These are phyloP conservation scores for Aldabrachelys gigantea DNA, from an alignment of 2,113 vertebrate genomes.

Conservation along the genomic window DNA sequence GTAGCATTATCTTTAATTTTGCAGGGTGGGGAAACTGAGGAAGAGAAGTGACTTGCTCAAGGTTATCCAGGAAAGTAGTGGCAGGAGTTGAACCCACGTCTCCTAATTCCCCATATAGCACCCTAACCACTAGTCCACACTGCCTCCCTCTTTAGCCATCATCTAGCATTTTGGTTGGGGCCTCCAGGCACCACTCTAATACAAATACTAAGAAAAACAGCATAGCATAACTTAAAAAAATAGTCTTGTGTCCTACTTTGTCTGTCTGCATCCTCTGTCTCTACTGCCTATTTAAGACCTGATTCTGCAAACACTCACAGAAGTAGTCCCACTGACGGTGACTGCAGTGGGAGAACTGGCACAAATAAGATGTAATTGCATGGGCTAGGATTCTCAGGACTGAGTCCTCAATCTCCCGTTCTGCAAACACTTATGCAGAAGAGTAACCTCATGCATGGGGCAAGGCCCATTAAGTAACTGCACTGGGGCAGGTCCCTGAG, in stretches of 20 bases:
- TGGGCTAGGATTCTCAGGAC: background rate
- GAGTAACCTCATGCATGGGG: background rate
- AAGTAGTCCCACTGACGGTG: background rate
- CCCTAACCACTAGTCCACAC: background rate
- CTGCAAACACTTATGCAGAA: background rate
- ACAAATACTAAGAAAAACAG: background rate
- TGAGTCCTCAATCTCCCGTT: background rate
- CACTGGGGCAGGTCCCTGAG: rapidly evolving
- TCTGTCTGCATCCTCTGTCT: background rate
- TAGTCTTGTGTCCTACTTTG: background rate
- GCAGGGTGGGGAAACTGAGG: no score
- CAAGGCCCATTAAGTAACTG: background rate
- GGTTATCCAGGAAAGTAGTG: background rate
- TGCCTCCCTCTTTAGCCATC: background rate
- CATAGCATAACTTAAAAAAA: background rate
- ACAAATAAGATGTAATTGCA: background rate
- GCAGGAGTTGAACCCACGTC: background rate
- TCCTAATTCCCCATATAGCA: no score
- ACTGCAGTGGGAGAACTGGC: background rate
- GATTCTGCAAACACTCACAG: background rate
- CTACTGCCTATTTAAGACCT: background rate
- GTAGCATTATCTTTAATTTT: no score
- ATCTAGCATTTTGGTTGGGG: background rate
- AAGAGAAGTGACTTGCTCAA: background rate
- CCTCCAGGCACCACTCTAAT: background rate